Evolutionary conservation across 1,140 invertebrate species (phyloP).

Genomic region (Rhagoletis zephyria): DNA sequence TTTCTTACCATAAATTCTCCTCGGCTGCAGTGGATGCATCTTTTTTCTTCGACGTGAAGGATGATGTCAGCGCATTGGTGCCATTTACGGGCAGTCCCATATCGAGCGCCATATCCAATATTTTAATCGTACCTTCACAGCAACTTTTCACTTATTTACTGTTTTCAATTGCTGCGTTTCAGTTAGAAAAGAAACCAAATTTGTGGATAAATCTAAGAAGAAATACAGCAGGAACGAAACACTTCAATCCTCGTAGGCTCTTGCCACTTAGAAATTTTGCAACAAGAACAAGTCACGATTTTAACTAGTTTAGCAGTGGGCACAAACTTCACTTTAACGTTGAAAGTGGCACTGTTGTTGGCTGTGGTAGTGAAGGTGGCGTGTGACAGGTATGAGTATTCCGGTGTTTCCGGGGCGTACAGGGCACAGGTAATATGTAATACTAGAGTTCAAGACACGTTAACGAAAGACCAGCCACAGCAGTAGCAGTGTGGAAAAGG

Average conservation of each 20-base stretch:
- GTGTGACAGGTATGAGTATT: conserved; percentile 14
- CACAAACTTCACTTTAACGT: conserved; percentile 2
- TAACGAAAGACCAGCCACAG: conserved; percentile 28
- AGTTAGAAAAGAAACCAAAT: not conserved
- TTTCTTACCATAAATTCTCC: conserved; percentile 70
- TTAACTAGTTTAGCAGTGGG: not conserved
- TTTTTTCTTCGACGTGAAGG: conserved; percentile 71
- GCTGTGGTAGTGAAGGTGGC: not conserved
- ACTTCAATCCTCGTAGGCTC: not conserved
- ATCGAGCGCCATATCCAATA: conserved; percentile 65
- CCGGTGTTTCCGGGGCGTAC: not conserved
- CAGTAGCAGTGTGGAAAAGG: not conserved
- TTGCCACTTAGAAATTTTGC: not conserved
- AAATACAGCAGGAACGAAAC: not conserved
- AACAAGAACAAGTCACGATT: conserved; percentile 33
- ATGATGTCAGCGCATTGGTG: conserved; percentile 72
- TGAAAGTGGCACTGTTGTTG: not conserved
- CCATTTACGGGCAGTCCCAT: conserved; percentile 67
- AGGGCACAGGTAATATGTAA: not conserved
- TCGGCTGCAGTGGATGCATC: conserved; percentile 66
- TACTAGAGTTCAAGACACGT: not conserved
- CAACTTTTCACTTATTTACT: not conserved
- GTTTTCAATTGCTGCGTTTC: not conserved
- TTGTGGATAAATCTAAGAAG: not conserved
- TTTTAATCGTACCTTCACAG: not conserved